A percentile compares a stretch with the other conserved stretches of the same genome.
Evolutionary conservation across 2,888 invertebrate species (phyloP).

Genomic region (Campaea margaritaria): DNA sequence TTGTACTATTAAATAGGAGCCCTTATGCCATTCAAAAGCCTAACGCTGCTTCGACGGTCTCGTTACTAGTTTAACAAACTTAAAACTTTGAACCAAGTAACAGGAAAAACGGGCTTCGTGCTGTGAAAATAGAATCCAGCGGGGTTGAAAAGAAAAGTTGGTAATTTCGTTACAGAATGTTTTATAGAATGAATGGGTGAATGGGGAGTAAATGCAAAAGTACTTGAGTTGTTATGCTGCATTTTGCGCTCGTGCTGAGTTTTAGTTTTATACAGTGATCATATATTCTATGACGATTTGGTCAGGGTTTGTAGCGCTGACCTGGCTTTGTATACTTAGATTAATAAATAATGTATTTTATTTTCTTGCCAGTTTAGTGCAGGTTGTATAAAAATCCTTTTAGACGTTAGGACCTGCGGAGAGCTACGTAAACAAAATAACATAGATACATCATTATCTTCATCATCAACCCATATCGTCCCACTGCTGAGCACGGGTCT

Average conservation of each 20-base stretch:
- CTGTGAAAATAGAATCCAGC: slow-evolving; percentile 16
- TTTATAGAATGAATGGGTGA: slow-evolving; percentile 33
- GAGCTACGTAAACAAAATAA: too few relatives aligned
- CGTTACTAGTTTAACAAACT: slow-evolving; percentile 29
- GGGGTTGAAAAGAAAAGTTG: slow-evolving; percentile 13
- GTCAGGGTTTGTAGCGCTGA: too few relatives aligned
- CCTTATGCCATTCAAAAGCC: slow-evolving; percentile 26
- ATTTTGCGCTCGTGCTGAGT: slow-evolving; percentile 20
- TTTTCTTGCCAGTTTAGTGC: too few relatives aligned
- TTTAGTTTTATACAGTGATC: too few relatives aligned
- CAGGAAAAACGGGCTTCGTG: slow-evolving; percentile 17
- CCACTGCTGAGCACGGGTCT: too few relatives aligned
- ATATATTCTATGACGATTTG: too few relatives aligned
- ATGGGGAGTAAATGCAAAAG: slow-evolving; percentile 28
- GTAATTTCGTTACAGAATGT: slow-evolving; percentile 35
- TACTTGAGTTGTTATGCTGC: slow-evolving; percentile 31
- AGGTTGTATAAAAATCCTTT: too few relatives aligned
- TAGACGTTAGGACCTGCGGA: too few relatives aligned
- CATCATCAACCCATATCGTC: too few relatives aligned
- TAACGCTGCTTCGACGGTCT: slow-evolving; percentile 30
- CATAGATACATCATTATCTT: too few relatives aligned
- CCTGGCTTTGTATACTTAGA: too few relatives aligned
- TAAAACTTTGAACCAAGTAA: slow-evolving; percentile 25
- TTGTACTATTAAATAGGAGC: slow-evolving; percentile 26
- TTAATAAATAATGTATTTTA: too few relatives aligned